Base-by-base conservation (phyloP, 2,888 invertebrate species). In the Mellilla xanthometata region DNA sequence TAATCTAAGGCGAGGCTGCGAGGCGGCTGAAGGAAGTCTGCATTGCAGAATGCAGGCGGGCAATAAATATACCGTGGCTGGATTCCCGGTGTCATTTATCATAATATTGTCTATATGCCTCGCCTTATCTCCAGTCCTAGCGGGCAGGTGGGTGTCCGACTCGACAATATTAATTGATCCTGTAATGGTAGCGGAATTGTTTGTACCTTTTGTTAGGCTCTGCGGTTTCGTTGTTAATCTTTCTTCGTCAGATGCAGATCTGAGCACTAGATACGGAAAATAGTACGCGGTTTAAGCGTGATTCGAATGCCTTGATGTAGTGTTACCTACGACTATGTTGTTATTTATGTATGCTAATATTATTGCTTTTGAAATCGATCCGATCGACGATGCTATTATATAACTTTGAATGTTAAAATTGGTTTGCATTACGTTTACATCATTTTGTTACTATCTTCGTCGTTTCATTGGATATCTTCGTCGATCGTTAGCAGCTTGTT, bases 51-150 rank as follows among this genome's bases (percentile, higher is more conserved):
- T 56, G 56, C 58, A 61, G 57, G 2, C 54, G 38, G 54, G 58
- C 56, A 58, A 72, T 78, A 73, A 75, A 74, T 78, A 76, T 72
- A 35, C 65, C 53, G 59, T 56, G 56, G 57, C 56, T 58, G 60
- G 68, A 69, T 70, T 60, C 66, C 68, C 59, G 64, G 64, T 75
- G 68, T 71, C 72, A 72, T 83, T 81, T 76, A 81, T 83, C 82
- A 82, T 81, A 82, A 81, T 79, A 76, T 77, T 77, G 81, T 77
- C 69, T 69, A 58, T 68, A 72, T 76, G 72, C 58, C 51, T 58
- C 68, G 71, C 72, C 74, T 76, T 74, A 79, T 76, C 72, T 74
- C 56, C 40, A 49, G 59, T 57, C 56, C 7, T 55, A 62, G 48
- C 47, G 59, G 56, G 71, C 78, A 81, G 80, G 81, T 81, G 77